Evolutionary conservation across 2,113 vertebrate species (phyloP).

Genomic region (Fulica atra): DNA sequence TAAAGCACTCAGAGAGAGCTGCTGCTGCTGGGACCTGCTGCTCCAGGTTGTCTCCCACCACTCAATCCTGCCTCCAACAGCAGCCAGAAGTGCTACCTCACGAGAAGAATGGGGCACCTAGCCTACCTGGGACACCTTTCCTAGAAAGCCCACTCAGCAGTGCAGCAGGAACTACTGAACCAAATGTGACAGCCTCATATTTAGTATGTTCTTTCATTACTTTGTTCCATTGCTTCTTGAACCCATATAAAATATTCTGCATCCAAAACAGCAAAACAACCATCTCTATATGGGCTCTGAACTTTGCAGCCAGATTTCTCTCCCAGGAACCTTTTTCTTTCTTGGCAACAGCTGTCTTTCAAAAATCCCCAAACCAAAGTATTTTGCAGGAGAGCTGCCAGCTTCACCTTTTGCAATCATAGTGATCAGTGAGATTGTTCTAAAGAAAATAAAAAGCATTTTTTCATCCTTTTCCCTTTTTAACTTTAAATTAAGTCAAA

Average conservation of each 20-base stretch:
- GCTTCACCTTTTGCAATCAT: background rate
- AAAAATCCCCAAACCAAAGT: background rate
- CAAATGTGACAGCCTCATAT: background rate
- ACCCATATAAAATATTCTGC: background rate
- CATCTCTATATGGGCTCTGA: background rate
- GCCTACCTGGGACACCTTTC: background rate
- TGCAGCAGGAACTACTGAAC: background rate
- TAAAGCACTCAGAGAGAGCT: background rate
- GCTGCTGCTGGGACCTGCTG: background rate
- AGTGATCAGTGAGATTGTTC: background rate
- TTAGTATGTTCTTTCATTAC: background rate
- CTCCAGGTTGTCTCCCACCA: background rate
- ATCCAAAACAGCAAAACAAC: background rate
- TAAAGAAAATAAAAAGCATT: background rate
- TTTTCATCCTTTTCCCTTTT: background rate
- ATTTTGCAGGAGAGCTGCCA: background rate
- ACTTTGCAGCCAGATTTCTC: background rate
- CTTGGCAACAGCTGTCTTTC: background rate
- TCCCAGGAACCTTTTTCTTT: background rate
- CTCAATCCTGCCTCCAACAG: background rate
- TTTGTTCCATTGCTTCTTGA: background rate
- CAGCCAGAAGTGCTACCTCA: background rate
- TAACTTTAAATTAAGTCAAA: background rate
- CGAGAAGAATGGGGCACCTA: background rate
- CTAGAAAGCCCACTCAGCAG: background rate